Evolutionary conservation across 1,140 invertebrate genomes (phyloP).

Genomic region (Onthophagus taurus): DNA sequence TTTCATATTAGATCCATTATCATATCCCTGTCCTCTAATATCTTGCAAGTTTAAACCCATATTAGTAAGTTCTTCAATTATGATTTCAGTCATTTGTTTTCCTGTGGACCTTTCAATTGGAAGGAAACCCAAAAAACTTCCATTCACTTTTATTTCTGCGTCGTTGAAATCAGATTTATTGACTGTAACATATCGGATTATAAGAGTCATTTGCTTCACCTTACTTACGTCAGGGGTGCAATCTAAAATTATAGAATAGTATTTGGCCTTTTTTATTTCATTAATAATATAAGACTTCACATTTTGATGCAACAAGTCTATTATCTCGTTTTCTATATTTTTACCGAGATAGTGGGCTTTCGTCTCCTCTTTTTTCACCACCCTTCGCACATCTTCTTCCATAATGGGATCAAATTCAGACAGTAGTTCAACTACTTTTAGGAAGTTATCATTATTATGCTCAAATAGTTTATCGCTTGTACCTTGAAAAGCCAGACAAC

Average conservation of each 20-base stretch:
- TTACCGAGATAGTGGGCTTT: slow-evolving; percentile 14
- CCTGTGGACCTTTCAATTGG: slow-evolving; percentile 11
- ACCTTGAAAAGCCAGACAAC: slow-evolving; percentile 11
- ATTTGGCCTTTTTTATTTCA: slow-evolving; percentile 11
- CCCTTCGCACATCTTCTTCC: slow-evolving; percentile 8
- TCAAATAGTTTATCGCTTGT: slow-evolving; percentile 12
- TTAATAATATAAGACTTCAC: slow-evolving; percentile 11
- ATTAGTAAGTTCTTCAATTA: slow-evolving; percentile 13
- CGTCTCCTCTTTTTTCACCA: slow-evolving; percentile 12
- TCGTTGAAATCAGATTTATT: slow-evolving; percentile 6
- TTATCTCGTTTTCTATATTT: slow-evolving; percentile 13
- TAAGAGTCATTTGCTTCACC: slow-evolving; percentile 9
- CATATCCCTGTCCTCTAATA: slow-evolving; percentile 27
- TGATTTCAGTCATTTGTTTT: slow-evolving; percentile 12
- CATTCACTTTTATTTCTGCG: slow-evolving; percentile 11
- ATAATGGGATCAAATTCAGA: slow-evolving; percentile 15
- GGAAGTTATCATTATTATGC: slow-evolving; percentile 18
- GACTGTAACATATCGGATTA: slow-evolving; percentile 7
- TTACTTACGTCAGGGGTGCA: slow-evolving; percentile 11
- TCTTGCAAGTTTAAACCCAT: slow-evolving; percentile 1
- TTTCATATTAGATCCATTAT: slow-evolving; percentile 31
- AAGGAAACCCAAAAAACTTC: slow-evolving; percentile 14
- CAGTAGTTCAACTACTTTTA: slow-evolving; percentile 17
- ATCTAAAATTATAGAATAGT: too few species aligned
- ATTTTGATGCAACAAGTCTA: slow-evolving; percentile 9